These are phyloP conservation scores for Amiota communis DNA, from an alignment of 2,888 invertebrate genomes.

Conservation along the genomic window DNA sequence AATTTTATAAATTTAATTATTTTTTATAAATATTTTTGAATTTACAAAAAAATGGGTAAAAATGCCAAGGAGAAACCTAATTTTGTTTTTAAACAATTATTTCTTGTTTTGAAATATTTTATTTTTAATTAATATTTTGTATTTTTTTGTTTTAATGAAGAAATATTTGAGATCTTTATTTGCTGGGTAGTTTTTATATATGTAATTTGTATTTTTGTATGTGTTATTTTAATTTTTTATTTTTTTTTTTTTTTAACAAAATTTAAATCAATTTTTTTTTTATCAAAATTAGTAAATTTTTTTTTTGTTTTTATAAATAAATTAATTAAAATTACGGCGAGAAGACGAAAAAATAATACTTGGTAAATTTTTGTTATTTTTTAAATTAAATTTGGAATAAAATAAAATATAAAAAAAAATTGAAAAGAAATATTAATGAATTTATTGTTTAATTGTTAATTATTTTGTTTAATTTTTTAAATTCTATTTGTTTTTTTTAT, in stretches of 20 bases:
- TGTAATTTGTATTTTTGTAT: slow-evolving; percentile 24
- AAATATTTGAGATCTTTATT: slow-evolving; percentile 53
- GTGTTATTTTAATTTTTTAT: background rate
- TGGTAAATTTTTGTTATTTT: too few species aligned
- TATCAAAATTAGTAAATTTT: too few species aligned
- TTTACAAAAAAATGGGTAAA: background rate
- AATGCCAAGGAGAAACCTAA: background rate
- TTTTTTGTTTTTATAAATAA: slow-evolving; percentile 35
- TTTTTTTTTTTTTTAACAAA: slow-evolving; percentile 15
- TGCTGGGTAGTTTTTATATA: slow-evolving; percentile 26
- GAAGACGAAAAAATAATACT: slow-evolving; percentile 21
- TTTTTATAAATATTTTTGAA: slow-evolving; percentile 33
- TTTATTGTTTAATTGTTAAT: background rate
- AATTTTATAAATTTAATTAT: slow-evolving; percentile 25
- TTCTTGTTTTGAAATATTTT: slow-evolving; percentile 20
- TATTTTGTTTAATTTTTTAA: slow-evolving; percentile 21
- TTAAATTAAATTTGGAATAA: too few species aligned
- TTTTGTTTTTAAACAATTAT: too few species aligned
- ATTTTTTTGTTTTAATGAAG: slow-evolving; percentile 17
- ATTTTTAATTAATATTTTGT: slow-evolving; percentile 38
- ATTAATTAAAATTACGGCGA: background rate
- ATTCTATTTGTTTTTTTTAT: slow-evolving; percentile 45
- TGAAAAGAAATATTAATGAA: too few species aligned
- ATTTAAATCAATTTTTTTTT: slow-evolving; percentile 24
- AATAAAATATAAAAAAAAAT: slow-evolving; percentile 5